These are phyloP conservation scores for Ephialtes manifestator DNA, from an alignment of 2,888 invertebrate genomes.

Conservation along the genomic window DNA sequence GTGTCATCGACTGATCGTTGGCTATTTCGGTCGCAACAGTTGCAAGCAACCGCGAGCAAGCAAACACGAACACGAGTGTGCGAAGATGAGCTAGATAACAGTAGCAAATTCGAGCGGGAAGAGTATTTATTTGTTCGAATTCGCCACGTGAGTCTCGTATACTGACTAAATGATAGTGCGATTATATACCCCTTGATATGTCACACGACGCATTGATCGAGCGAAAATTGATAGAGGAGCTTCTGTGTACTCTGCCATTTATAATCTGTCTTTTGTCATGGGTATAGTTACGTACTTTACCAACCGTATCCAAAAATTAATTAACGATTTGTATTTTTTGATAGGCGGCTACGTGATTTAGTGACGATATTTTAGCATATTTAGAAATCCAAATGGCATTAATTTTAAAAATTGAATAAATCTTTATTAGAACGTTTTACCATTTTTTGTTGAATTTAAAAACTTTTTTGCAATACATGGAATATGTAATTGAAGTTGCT, in stretches of 20 bases:
- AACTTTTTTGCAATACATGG: too few relatives aligned
- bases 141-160: constrained; percentile 73
- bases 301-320: not conserved
- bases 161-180: constrained; percentile 15
- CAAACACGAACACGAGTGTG: constrained; percentile 32
- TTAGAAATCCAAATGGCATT: too few relatives aligned
- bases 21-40: constrained; percentile 75
- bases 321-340: too few relatives aligned
- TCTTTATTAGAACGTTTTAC: too few relatives aligned
- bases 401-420: too few relatives aligned
- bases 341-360: too few relatives aligned
- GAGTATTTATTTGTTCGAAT: constrained; percentile 70
- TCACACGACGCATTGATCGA: constrained; percentile 34
- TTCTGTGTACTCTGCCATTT: not conserved
- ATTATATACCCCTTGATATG: constrained; percentile 33
- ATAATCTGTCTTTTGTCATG: not conserved
- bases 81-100: constrained; percentile 41
- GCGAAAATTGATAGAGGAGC: not conserved
- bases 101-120: constrained; percentile 11
- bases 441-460: too few relatives aligned
- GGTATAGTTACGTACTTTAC: not conserved
- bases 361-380: too few relatives aligned
- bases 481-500: too few relatives aligned
- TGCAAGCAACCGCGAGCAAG: constrained; percentile 63
- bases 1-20: constrained; percentile 80